Evolutionary conservation across 2,888 invertebrate genomes (phyloP), one percentile per base, ranked within the genome.

Genomic region (Clitarchus hookeri): DNA sequence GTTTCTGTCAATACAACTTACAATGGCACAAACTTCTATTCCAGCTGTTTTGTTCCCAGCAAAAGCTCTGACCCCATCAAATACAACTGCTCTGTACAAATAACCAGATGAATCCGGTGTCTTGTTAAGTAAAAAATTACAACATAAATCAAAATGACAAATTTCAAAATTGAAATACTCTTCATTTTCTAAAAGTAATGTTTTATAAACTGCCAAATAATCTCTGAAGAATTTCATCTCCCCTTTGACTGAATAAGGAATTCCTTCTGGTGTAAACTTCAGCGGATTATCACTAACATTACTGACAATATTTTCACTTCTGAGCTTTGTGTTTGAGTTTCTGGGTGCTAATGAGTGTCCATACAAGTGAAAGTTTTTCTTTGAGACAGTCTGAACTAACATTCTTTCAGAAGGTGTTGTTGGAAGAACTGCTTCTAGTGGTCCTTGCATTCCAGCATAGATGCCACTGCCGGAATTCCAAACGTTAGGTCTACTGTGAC

Each of bases 401-500:
- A 83, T 83, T 44, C 23, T 36, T 13, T 77, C 23, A 16, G 85
- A 48, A 36, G 44, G 26, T 23, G 44, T 48, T 12, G 48, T 26
- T 25, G 44, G 44, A 26, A 85, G 78, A 12, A 44, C 90, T 88
- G 92, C 92, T 53, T 91, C 88, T 25, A 93, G 88, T 0, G 92
- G 91, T 0, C 94, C 94, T 0, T 91, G 91, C 87, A 90, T 91
- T 0, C 95, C 95, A 0, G 94, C 93, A 90, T 93, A 97, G 86
- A 97, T 95, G n/a, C 96, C 97, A 13, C 95, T 94, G 3, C 97
- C 97, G 65, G 95, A 93, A 88, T 93, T 94, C 4, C 95, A 95
- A 0, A 92, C 89, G 0, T 87, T 87, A 0, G 95, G 94, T 83
- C 93, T 91, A 89, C 95, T 96, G 2, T 95, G 94, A 26, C 96